Evolutionary conservation across 2,797 vertebrate species (phyloP), one percentile per base, ranked within the genome.

Genomic region (Myotis daubentonii): DNA sequence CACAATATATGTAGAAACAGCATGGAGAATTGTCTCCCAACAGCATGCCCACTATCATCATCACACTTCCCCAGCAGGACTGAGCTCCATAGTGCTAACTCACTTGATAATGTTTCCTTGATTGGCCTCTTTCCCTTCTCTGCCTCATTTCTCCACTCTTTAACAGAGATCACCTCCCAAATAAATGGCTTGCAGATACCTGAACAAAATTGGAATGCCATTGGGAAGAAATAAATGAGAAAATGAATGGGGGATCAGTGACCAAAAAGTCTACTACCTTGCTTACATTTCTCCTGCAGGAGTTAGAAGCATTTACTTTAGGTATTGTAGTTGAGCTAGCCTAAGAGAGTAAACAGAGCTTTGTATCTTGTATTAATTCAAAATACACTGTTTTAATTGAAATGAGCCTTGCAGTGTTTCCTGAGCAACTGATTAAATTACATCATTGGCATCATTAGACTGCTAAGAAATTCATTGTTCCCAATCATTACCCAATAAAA

Each of bases 371-470:
- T 28, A 53, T 92, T 94, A 88, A 91, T 93, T 94, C 62, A 91
- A 85, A 72, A 78, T 86, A 65, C 30, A 80, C 49, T 75, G 33
- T 68, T 97, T 95, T 94, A 85, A 96, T 65, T 92, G 72, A 85
- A 94, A 93, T 60, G 7, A 4, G 78, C 79, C 36, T 88, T 82
- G 51, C 51, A 82, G 38, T 41, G 44, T 83, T 83, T 94, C 75
- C 95, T 92, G 41, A 96, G 62, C 51, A 88, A 83, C 57, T 75
- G 66, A 94, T 68, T 94, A 44, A 87, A 87, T 91, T 89, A 86
- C n/a, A 30, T 93, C 60, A 51, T 41, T 82, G 70, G 55, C 33
- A 87, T 86, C 65, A 28, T 49, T 92, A 93, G 93, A 66, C 36
- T 90, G 38, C 89, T 90, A 86, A 87, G 91, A 96, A 89, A 88